Conservation (phyloP, 2,888 invertebrate genomes). For the Spicauda simplicius region DNA sequence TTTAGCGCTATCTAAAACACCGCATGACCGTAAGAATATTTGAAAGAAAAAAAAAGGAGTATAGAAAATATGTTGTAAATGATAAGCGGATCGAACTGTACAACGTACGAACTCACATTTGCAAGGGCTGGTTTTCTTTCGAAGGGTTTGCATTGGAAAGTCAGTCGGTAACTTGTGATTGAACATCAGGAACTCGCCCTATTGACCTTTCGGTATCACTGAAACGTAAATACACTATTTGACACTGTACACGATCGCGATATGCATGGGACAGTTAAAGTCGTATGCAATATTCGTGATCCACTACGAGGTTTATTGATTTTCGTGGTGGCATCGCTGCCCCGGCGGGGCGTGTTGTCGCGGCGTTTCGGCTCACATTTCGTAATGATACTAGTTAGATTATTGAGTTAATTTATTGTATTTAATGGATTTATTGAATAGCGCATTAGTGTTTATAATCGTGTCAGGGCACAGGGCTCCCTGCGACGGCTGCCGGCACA, state of each 20-base stretch:
- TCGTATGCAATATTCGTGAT: slow-evolving; percentile 61
- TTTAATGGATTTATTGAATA: slow-evolving; percentile 47
- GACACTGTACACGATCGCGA: slow-evolving; percentile 56
- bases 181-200: slow-evolving; percentile 74
- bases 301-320: slow-evolving; percentile 72
- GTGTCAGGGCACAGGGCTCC: slow-evolving; percentile 52
- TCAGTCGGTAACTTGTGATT: slow-evolving; percentile 85
- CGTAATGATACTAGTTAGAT: slow-evolving; percentile 39
- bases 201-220: slow-evolving; percentile 65
- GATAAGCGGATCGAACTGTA: slow-evolving; percentile 51
- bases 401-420: too few relatives aligned
- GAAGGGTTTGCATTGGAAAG: slow-evolving; percentile 94
- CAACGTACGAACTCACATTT: slow-evolving; percentile 91
- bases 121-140: slow-evolving; percentile 96
- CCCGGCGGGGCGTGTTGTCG: slow-evolving; percentile 46
- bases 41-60: slow-evolving; percentile 53
- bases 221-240: slow-evolving; percentile 75
- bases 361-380: slow-evolving; percentile 52
- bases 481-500: slow-evolving; percentile 54
- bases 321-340: slow-evolving; percentile 62
- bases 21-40: slow-evolving; percentile 60
- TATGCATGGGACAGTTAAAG: slow-evolving; percentile 51
- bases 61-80: slow-evolving; percentile 49
- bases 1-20: slow-evolving; percentile 72
- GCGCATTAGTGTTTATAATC: slow-evolving; percentile 55